Evolutionary conservation across 2,888 invertebrate species (phyloP).

Genomic region (Adineta ricciae): DNA sequence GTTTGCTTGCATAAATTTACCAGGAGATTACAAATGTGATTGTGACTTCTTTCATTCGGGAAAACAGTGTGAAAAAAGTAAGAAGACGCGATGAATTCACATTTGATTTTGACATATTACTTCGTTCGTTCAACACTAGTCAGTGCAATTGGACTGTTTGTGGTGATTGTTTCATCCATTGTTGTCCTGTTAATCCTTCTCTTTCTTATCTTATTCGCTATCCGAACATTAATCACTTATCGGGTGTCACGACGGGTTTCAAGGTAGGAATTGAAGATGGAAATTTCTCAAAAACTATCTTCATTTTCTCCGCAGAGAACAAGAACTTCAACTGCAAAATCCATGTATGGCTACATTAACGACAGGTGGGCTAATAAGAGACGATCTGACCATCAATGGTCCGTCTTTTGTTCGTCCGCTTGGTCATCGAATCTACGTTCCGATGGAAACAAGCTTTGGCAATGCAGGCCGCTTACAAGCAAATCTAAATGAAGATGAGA

Average conservation of each 20-base stretch:
- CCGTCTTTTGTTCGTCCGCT: not conserved
- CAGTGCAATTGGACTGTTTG: not conserved
- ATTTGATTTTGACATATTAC: not conserved
- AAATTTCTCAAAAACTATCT: no score
- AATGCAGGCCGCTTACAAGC: not conserved
- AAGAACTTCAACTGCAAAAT: not conserved
- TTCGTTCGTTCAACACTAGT: no score
- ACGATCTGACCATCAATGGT: not conserved
- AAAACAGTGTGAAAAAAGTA: not conserved
- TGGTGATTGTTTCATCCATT: not conserved
- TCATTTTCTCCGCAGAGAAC: not conserved
- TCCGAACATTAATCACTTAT: not conserved
- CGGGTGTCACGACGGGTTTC: not conserved
- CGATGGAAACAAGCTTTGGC: not conserved
- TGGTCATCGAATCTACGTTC: slow-evolving; percentile 1
- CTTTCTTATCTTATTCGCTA: not conserved
- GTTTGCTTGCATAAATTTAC: not conserved
- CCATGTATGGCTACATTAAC: slow-evolving; percentile 6
- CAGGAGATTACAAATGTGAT: slow-evolving; percentile 14
- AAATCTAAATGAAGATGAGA: not conserved
- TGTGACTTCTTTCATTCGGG: slow-evolving; percentile 19
- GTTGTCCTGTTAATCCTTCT: not conserved
- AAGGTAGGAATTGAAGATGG: not conserved
- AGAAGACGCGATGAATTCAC: not conserved
- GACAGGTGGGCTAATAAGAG: not conserved